Conservation (phyloP, 2,888 invertebrate genomes). For the Acronicta leporina region DNA sequence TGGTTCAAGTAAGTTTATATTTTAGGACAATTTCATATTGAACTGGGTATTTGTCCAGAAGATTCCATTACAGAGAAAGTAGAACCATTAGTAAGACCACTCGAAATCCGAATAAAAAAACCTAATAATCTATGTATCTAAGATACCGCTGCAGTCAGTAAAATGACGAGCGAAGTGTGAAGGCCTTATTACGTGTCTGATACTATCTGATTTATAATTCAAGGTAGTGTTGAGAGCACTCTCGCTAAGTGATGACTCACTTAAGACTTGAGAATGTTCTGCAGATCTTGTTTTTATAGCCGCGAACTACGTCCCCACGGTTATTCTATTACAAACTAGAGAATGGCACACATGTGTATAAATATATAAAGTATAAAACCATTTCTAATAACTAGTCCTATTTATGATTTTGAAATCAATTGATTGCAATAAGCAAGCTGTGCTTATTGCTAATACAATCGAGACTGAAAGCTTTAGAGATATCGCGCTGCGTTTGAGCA, state of each 20-base stretch:
- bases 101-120: not conserved
- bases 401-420: constrained; percentile 48
- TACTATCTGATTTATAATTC: constrained; percentile 46
- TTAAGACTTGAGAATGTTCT: constrained; percentile 24
- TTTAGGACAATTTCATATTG: not conserved
- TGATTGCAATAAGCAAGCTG: constrained; percentile 17
- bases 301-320: constrained; percentile 1
- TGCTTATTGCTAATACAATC: constrained; percentile 30
- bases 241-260: constrained; percentile 43
- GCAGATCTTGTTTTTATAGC: constrained; percentile 12
- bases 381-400: constrained; percentile 34
- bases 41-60: too few relatives aligned
- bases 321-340: constrained; percentile 8
- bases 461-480: constrained; percentile 29
- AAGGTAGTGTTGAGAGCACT: constrained; percentile 43
- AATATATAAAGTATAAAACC: constrained; percentile 5
- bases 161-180: constrained; percentile 28
- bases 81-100: too few relatives aligned
- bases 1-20: not conserved
- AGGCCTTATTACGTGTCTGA: constrained; percentile 35
- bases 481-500: constrained; percentile 19
- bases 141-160: constrained; percentile 6
- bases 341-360: constrained; percentile 16
- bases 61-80: too few relatives aligned
- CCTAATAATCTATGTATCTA: not conserved